phyloP scores from a whole-genome alignment of 1,140 invertebrate genomes.

The Lucilia cuprina region DNA sequence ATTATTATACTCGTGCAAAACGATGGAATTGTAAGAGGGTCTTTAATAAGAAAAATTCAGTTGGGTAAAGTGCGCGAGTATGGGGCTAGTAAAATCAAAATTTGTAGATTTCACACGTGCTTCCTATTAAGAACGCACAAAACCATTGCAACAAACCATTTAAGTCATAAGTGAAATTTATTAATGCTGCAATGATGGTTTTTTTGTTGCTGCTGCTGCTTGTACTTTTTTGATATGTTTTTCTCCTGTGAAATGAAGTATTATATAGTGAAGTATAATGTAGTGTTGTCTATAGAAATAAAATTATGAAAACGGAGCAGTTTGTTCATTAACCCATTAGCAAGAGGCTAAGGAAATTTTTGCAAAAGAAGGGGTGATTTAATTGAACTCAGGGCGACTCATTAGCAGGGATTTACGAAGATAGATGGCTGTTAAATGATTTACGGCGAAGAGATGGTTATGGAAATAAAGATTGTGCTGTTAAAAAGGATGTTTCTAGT shows the following conservation, averaged over 20 bases:
- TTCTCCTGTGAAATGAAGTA: neutral
- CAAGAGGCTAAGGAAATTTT: too few relatives aligned
- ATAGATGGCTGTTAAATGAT: too few relatives aligned
- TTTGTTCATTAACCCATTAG: neutral
- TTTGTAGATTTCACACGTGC: slow-evolving; percentile 58
- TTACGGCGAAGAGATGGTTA: too few relatives aligned
- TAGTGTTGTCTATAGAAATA: neutral
- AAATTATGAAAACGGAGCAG: neutral
- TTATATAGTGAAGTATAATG: neutral
- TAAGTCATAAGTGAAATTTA: slow-evolving; percentile 57
- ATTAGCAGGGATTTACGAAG: too few relatives aligned
- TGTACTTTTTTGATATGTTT: neutral
- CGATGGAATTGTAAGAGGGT: too few relatives aligned
- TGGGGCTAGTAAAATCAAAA: slow-evolving; percentile 39
- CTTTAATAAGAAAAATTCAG: neutral
- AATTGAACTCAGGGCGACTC: too few relatives aligned
- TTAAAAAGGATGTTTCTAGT: too few relatives aligned
- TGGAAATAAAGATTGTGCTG: too few relatives aligned
- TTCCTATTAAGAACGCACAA: slow-evolving; percentile 57
- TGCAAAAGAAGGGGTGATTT: too few relatives aligned
- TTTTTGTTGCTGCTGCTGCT: neutral
- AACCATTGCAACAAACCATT: slow-evolving; percentile 16
- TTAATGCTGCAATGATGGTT: slow-evolving; percentile 36
- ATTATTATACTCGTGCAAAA: too few relatives aligned
- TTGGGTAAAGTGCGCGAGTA: neutral